phyloP scores from a whole-genome alignment of 2,113 vertebrate species.

The Sinocyclocheilus anophthalmus region DNA sequence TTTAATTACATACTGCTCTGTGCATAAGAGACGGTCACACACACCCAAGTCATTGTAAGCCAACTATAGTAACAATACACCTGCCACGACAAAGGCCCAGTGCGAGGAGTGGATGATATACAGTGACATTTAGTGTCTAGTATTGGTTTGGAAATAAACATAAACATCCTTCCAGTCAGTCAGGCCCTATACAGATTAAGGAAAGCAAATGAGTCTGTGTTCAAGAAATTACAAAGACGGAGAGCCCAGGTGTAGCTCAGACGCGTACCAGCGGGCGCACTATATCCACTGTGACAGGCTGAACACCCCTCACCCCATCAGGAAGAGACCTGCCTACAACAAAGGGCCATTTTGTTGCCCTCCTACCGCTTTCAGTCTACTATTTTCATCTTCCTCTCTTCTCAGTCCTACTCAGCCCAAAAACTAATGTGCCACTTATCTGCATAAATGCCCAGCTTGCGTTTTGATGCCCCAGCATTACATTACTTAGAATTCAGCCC shows the following conservation, averaged over 20 bases:
- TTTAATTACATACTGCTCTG: background rate
- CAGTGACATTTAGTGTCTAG: slow-evolving; percentile 13
- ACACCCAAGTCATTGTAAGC: slow-evolving; percentile 27
- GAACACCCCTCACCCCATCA: slow-evolving; percentile 5
- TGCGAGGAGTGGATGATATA: slow-evolving; percentile 25
- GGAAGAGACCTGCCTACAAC: too few species aligned
- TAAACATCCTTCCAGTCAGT: slow-evolving; percentile 7
- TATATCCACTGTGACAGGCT: slow-evolving; percentile 37
- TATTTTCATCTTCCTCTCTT: background rate
- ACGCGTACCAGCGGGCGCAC: background rate
- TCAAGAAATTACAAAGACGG: background rate
- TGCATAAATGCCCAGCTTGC: background rate
- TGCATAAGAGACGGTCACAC: background rate
- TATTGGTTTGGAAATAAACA: slow-evolving; percentile 15
- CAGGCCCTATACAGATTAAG: background rate
- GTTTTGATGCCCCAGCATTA: too few species aligned
- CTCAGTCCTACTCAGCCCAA: slow-evolving; percentile 33
- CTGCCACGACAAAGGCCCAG: slow-evolving; percentile 20
- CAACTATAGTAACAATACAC: slow-evolving; percentile 15
- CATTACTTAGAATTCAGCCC: background rate
- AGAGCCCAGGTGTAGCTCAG: slow-evolving; percentile 11
- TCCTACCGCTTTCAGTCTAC: background rate
- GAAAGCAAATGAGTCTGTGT: background rate
- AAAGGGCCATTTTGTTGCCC: slow-evolving; percentile 5
- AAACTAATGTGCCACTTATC: slow-evolving; percentile 29